Evolutionary conservation across 2,797 vertebrate species (phyloP), one percentile per base, ranked within the genome.

Genomic region (Clarias pachynema): DNA sequence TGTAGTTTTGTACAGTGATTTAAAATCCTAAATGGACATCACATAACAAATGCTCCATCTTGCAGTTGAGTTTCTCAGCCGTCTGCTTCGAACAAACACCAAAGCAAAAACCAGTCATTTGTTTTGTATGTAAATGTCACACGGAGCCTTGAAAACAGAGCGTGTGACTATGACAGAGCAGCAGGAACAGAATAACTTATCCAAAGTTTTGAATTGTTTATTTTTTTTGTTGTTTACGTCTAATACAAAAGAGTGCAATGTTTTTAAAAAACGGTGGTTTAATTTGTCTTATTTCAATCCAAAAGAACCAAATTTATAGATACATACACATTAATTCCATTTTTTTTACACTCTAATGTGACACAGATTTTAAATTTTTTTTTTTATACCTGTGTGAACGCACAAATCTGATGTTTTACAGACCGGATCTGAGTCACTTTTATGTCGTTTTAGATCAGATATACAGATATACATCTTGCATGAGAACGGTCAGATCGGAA

Each of bases 111-210:
- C 15, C 22, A 12, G 26, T 4, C 20, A 80, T 80, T 66, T 80
- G 78, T 29, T 63, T 80, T 63, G 34, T 63, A 79, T 79, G 59
- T 65, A 80, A 65, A 66, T 80, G 24, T 79, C 78, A 65, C n/a
- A 20, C 20, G 15, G 7, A 79, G 37, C 24, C 31, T 16, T 15
- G 75, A 62, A 40, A n/a, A 62, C 22, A 62, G 22, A 40, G 57
- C 18, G 15, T 29, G 22, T 20, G 59, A 63, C 77, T 16, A 40
- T 5, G 4, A 9, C 34, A 40, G 10, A 37, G 29, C 18, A 44
- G 26, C 24, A 44, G 37, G 57, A 14, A 44, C 14, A 26, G 37
- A 29, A 63, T 63, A 40, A 44, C 77, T n/a, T 40, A 44, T 79
- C 22, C 4, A 34, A 24, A 78, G 5, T 4, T 29, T 29, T 31